Evolutionary conservation across 2,113 vertebrate species (phyloP).

Genomic region (Prolemur simus): DNA sequence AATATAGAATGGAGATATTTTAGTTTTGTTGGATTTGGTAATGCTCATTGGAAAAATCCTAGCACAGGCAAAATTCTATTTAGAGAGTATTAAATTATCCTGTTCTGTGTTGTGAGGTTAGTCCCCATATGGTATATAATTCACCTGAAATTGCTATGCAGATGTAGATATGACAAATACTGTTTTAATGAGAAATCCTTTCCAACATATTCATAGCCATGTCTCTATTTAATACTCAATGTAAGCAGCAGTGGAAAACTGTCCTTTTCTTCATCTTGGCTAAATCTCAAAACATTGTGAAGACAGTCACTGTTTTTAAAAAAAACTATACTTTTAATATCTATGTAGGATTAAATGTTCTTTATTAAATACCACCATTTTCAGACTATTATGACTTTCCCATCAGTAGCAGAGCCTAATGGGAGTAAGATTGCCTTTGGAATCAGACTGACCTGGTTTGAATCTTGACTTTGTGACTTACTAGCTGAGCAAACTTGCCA

Average conservation of each 20-base stretch:
- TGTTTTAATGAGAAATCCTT: slow-evolving; percentile 36
- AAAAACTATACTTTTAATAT: background rate
- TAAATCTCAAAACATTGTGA: background rate
- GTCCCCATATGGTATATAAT: background rate
- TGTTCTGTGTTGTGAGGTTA: background rate
- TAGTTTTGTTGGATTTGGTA: background rate
- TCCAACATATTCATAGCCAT: background rate
- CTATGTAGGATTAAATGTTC: background rate
- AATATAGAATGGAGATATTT: background rate
- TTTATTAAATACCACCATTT: slow-evolving; percentile 25
- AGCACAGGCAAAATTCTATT: slow-evolving; percentile 19
- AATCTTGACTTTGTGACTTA: slow-evolving; percentile 16
- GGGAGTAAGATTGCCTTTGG: background rate
- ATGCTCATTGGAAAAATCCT: background rate
- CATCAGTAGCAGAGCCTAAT: background rate
- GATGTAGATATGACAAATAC: background rate
- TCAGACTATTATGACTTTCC: background rate
- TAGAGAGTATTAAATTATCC: slow-evolving; percentile 13
- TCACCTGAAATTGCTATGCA: slow-evolving; percentile 38
- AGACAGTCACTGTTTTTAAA: background rate
- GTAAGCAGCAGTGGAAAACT: background rate
- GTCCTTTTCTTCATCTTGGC: background rate
- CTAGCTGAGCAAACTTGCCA: background rate
- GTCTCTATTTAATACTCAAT: background rate
- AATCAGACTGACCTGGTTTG: background rate